These are phyloP conservation scores for Muschampia staudingeri DNA, from an alignment of 2,888 invertebrate genomes.

Conservation along the genomic window DNA sequence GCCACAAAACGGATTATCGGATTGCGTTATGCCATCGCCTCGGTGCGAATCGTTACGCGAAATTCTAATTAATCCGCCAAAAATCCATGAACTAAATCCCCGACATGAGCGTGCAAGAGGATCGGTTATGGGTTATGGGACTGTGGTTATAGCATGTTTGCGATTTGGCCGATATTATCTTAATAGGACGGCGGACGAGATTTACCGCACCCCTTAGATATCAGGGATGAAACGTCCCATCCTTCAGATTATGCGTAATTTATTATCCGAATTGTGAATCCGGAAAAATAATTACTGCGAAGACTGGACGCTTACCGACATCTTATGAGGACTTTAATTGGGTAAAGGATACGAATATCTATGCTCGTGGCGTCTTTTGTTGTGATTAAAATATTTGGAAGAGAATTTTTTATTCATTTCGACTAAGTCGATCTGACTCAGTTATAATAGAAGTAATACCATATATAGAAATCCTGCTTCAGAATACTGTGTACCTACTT, in stretches of 20 bases:
- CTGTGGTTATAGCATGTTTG: constrained; percentile 74
- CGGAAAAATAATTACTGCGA: constrained; percentile 16
- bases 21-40: constrained; percentile 28
- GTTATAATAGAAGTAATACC: not conserved
- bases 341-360: not conserved
- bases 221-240: constrained; percentile 39
- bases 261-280: constrained; percentile 14
- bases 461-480: not conserved
- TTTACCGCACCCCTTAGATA: constrained; percentile 73
- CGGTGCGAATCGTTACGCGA: constrained; percentile 54
- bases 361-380: not conserved
- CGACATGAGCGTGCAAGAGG: constrained; percentile 55
- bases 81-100: constrained; percentile 78
- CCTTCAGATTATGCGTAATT: constrained; percentile 33
- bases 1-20: constrained; percentile 23
- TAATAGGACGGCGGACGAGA: constrained; percentile 83
- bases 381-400: not conserved
- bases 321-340: not conserved
- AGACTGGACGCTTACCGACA: not conserved
- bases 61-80: constrained; percentile 76
- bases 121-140: constrained; percentile 72
- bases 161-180: constrained; percentile 87
- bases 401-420: not conserved
- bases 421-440: not conserved
- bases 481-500: not conserved